phyloP scores from a whole-genome alignment of 2,888 invertebrate species.

The Eueremaeus valkanovi region DNA sequence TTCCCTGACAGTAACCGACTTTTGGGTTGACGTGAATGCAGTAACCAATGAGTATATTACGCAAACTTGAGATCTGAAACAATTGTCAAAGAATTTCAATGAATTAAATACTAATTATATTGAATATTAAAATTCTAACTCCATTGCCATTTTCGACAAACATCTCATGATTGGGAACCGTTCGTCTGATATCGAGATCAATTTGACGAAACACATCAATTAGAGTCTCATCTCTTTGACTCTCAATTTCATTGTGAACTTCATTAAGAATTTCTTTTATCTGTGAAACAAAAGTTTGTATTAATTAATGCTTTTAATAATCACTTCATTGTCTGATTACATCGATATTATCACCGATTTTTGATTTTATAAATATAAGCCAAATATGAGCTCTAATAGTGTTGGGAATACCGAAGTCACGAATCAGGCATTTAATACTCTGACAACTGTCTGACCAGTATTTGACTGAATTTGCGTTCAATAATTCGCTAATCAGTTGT shows the following conservation, averaged over 20 bases:
- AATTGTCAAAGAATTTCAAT: no score
- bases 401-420: slow-evolving; percentile 37
- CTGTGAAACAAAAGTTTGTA: not conserved
- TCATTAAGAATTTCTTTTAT: not conserved
- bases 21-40: slow-evolving; percentile 34
- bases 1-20: slow-evolving; percentile 40
- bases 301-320: no score
- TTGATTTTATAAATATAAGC: slow-evolving; percentile 33
- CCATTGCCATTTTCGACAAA: slow-evolving; percentile 4
- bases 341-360: slow-evolving; percentile 19
- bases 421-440: slow-evolving; percentile 32
- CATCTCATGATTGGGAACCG: slow-evolving; percentile 36
- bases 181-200: slow-evolving; percentile 35
- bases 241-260: not conserved
- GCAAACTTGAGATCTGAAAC: slow-evolving; percentile 26
- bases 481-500: not conserved
- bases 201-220: slow-evolving; percentile 19
- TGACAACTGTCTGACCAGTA: slow-evolving; percentile 22
- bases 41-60: slow-evolving; percentile 33
- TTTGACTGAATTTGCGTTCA: not conserved
- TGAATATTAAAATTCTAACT: slow-evolving; percentile 20
- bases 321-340: no score
- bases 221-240: not conserved
- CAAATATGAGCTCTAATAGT: slow-evolving; percentile 33
- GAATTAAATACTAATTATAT: not conserved